Evolutionary conservation across 2,113 vertebrate genomes (phyloP), one percentile per base, ranked within the genome.

Genomic region (Maylandia zebra): DNA sequence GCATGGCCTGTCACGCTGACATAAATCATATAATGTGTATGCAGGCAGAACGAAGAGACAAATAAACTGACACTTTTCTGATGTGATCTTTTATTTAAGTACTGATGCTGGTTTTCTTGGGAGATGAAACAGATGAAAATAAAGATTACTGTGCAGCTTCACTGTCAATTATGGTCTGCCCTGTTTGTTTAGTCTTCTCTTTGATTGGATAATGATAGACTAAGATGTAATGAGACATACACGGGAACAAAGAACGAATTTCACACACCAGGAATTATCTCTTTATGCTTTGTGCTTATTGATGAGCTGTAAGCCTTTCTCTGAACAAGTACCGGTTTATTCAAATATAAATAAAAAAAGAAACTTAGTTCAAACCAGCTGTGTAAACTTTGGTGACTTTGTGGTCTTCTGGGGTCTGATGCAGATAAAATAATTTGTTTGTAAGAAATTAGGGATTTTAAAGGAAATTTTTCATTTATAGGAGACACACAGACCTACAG

Each of bases 201-300:
- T 55, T 82, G 88, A 93, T 88, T 91, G 92, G 92, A 91, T 94
- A 95, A 95, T 94, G 82, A 95, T 48, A 93, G 79, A 7, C 66
- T 81, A 81, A 80, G 85, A 90, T 86, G 56, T 52, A 81, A 88
- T 1, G 34, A 87, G 45, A 52, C 64, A 85, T 84, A 87, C 11
- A 81, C 61, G 61, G 14, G 85, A 91, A 91, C 84, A 93, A 92
- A 84, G 85, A 59, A 86, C 84, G 36, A 78, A 78, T 91, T 90
- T 91, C 56, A 79, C 76, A 84, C 85, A 88, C 91, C 85, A 86
- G 88, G 43, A 89, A 93, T 92, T 82, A 91, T 91, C 87, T 89
- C 81, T 61, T 53, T 71, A 27, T 48, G 81, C 66, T 92, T 84
- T 24, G n/a, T 56, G 52, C 50, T 34, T 4, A 8, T 56, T 36